Conservation (phyloP, 2,113 vertebrate species). For the Neotoma lepida region DNA sequence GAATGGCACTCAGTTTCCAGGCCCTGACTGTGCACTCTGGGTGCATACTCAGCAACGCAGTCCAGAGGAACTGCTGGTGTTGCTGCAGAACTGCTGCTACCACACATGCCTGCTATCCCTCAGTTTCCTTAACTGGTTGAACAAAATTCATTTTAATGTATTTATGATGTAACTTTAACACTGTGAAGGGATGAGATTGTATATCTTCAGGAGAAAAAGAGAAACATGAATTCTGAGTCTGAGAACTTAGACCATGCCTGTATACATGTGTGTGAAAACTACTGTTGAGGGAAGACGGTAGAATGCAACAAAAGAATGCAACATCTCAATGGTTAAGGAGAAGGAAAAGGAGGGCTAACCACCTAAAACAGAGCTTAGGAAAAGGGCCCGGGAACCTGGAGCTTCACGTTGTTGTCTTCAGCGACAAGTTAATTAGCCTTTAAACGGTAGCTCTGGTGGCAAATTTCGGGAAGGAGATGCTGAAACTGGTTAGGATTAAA, state of each 20-base stretch:
- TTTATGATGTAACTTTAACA: background rate
- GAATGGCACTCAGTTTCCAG: background rate
- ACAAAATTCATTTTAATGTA: background rate
- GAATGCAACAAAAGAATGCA: background rate
- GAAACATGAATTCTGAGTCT: background rate
- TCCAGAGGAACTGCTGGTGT: background rate
- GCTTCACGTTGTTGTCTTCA: background rate
- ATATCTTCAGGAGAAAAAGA: background rate
- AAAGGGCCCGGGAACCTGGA: background rate
- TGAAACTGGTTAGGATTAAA: background rate
- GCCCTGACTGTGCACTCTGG: background rate
- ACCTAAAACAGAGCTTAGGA: background rate
- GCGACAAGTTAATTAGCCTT: background rate
- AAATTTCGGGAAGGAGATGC: background rate
- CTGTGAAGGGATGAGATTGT: background rate
- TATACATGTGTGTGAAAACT: background rate
- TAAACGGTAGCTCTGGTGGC: background rate
- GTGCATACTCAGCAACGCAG: rapidly evolving
- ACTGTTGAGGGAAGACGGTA: background rate
- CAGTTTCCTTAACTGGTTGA: background rate
- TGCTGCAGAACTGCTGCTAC: background rate
- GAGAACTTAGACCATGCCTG: slow-evolving; percentile 16
- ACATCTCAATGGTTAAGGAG: background rate
- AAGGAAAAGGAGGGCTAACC: background rate
- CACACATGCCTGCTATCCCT: background rate